A percentile compares a stretch with the other conserved stretches of the same genome.
Conservation (phyloP, 2,113 vertebrate genomes). For the Microcebus tavaratra region DNA sequence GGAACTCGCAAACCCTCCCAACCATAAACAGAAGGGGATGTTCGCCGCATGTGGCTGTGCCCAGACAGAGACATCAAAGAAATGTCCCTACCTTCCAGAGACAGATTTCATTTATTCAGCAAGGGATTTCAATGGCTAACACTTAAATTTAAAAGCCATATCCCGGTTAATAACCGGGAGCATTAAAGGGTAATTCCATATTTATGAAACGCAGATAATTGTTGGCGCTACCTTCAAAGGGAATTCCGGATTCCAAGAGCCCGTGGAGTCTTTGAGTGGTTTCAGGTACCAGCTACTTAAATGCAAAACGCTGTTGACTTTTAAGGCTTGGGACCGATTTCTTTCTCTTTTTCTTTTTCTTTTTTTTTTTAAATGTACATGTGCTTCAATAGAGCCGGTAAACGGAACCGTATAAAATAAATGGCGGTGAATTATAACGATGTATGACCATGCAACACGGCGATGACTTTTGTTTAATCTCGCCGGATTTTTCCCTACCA, state of each 20-base stretch:
- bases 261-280: accelerated
- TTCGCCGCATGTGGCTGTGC: neutral
- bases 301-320: neutral
- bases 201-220: neutral
- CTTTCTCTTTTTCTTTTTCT: too few relatives aligned
- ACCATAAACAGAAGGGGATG: accelerated
- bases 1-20: accelerated
- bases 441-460: too few relatives aligned
- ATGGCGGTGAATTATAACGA: neutral
- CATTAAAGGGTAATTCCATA: neutral
- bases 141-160: neutral
- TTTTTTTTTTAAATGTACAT: neutral
- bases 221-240: neutral
- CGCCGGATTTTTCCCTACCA: neutral
- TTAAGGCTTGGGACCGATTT: neutral
- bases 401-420: neutral
- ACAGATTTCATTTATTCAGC: neutral
- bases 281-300: neutral
- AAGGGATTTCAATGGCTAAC: neutral
- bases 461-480: neutral
- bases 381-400: too few relatives aligned
- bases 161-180: neutral
- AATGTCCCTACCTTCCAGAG: neutral
- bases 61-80: neutral
- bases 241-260: neutral